These are phyloP conservation scores for Meteorus sp. DNA, from an alignment of 1,140 invertebrate genomes.

Conservation along the genomic window DNA sequence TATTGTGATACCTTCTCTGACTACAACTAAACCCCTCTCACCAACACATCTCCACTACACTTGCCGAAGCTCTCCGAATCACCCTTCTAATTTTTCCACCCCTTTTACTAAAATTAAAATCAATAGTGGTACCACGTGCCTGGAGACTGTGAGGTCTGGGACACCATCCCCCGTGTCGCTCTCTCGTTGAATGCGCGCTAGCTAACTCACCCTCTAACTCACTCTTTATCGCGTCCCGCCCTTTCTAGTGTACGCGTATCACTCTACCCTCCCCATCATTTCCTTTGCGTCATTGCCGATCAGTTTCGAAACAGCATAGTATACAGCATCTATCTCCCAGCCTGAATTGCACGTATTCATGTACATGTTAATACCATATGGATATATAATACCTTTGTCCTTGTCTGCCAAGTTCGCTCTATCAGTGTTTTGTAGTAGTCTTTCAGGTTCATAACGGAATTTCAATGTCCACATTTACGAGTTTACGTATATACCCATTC, in stretches of 20 bases:
- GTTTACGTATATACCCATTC: conserved; percentile 11
- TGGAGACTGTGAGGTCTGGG: conserved; percentile 26
- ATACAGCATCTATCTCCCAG: no score
- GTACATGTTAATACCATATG: background rate
- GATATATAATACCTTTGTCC: background rate
- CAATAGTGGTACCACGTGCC: conserved; percentile 61
- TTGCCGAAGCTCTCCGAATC: conserved; percentile 29
- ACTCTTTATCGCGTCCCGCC: conserved; percentile 11
- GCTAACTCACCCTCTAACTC: conserved; percentile 3
- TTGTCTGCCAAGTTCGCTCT: conserved; percentile 6
- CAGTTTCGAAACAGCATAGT: no score
- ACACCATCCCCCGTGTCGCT: conserved; percentile 24
- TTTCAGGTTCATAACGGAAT: conserved; percentile 26
- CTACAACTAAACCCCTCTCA: conserved; percentile 5
- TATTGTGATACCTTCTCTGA: no score
- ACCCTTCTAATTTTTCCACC: conserved; percentile 63
- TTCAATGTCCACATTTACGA: conserved; percentile 31
- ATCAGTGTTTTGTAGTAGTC: conserved; percentile 6
- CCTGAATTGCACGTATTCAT: background rate
- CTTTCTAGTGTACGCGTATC: no score
- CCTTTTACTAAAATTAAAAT: conserved; percentile 63
- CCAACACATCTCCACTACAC: conserved; percentile 12
- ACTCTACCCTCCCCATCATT: background rate
- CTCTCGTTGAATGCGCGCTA: background rate
- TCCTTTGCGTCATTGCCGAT: no score